Base-by-base conservation (phyloP, 2,113 vertebrate genomes). In the Mastomys coucha region DNA sequence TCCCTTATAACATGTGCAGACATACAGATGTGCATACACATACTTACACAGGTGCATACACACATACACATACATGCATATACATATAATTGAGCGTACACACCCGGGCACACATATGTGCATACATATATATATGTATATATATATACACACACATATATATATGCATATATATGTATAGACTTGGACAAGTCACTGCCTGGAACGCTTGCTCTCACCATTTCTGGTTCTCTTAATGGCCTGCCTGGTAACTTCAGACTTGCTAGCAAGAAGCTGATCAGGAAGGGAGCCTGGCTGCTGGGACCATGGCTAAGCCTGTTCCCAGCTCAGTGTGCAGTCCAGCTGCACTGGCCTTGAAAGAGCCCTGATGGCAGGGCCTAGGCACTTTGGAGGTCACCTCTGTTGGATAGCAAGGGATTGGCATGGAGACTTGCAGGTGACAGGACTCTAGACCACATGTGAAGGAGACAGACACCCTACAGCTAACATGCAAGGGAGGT, bases 241-340 rank as follows among this genome's bases (percentile, higher is more conserved):
- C 56, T 63, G 24, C 56, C n/a, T 84, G 81, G 84, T 24, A 11
- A 49, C 84, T 51, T 69, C 31, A 49, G 63, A 33, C 19, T 69
- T 69, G 28, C 20, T 12, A 69, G 31, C 6, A 51, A 69, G 65
- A 87, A 49, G 31, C 65, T 87, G 31, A 69, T 49, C n/a, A 67
- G 84, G 45, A 69, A 51, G 31, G 45, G 42, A 67, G 16, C 9
- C 28, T 69, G 65, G 31, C 9, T 69, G 10, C 45, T 36, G 85
- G 33, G 45, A n/a, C 20, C 36, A 33, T 14, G 42, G 65, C 45
- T 36, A 53, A 70, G 11, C 45, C 82, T 56, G 36, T n/a, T 53
- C 45, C 36, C 3, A 39, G 10, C 24, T 8, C 72, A 26, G 1
- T 28, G 2, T 6, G 1, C 2, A 0, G 0, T 1, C 1, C 0